A percentile compares a stretch with the other conserved stretches of the same genome.
These are phyloP conservation scores for Diaprepes abbreviatus DNA, from an alignment of 2,888 invertebrate species.

Conservation along the genomic window DNA sequence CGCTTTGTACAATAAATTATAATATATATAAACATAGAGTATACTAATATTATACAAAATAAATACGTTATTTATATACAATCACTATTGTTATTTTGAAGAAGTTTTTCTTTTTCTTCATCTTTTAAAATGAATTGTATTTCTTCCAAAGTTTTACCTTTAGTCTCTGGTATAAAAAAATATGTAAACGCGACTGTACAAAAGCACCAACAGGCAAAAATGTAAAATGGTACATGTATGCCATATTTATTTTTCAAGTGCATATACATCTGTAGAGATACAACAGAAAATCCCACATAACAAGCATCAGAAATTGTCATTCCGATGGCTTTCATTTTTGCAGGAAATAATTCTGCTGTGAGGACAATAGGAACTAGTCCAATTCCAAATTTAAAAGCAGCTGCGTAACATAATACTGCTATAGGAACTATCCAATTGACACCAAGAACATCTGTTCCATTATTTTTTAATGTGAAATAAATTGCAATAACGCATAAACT, in stretches of 20 bases:
- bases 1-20: neutral
- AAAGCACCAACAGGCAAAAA: conserved; percentile 63
- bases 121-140: conserved; percentile 59
- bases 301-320: conserved; percentile 65
- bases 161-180: conserved; percentile 58
- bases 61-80: conserved; percentile 6
- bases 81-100: conserved; percentile 16
- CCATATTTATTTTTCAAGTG: conserved; percentile 56
- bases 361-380: conserved; percentile 65
- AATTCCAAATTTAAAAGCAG: conserved; percentile 64
- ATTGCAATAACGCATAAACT: conserved; percentile 61
- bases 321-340: conserved; percentile 65
- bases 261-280: conserved; percentile 63
- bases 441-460: conserved; percentile 55
- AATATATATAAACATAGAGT: too few relatives aligned
- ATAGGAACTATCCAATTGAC: conserved; percentile 59
- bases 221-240: conserved; percentile 64
- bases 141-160: conserved; percentile 60
- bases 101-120: conserved; percentile 25
- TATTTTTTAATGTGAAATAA: conserved; percentile 63
- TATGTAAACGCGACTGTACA: conserved; percentile 61
- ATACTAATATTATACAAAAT: too few relatives aligned
- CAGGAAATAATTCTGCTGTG: conserved; percentile 66
- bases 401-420: conserved; percentile 63
- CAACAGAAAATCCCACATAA: conserved; percentile 63